phyloP scores from a whole-genome alignment of 2,797 vertebrate species.

The Danio aesculapii region DNA sequence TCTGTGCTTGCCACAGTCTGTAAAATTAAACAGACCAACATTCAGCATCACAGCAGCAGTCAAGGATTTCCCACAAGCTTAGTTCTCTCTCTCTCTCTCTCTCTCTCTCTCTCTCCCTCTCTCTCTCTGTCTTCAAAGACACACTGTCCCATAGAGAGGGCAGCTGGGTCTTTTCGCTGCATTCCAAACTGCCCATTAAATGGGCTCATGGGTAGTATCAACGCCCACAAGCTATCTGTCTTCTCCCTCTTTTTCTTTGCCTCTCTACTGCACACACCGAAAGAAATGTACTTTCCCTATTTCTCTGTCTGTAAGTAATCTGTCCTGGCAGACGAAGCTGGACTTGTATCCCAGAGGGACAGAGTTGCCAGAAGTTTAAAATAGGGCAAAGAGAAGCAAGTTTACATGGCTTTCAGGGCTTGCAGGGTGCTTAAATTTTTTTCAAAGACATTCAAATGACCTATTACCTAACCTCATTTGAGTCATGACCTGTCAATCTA shows the following conservation, averaged over 20 bases:
- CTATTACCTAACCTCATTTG: constrained; percentile 47
- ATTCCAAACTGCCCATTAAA: constrained; percentile 76
- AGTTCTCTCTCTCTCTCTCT: constrained; percentile 14
- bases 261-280: constrained; percentile 22
- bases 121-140: constrained; percentile 53
- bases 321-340: constrained; percentile 34
- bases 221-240: constrained; percentile 53
- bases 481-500: constrained; percentile 40
- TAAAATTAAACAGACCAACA: constrained; percentile 62
- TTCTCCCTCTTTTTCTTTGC: constrained; percentile 39
- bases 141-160: constrained; percentile 67
- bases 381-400: constrained; percentile 52
- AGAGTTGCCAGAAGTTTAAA: constrained; percentile 36
- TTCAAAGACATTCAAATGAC: constrained; percentile 60
- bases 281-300: constrained; percentile 31
- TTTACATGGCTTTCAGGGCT: constrained; percentile 61
- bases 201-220: constrained; percentile 71
- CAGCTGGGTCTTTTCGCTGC: constrained; percentile 61
- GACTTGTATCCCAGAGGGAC: constrained; percentile 39
- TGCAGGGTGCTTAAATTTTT: constrained; percentile 67
- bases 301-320: constrained; percentile 46
- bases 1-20: constrained; percentile 45
- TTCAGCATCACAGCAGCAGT: constrained; percentile 58
- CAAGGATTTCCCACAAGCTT: constrained; percentile 58
- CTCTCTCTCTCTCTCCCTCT: constrained; percentile 11